phyloP scores from a whole-genome alignment of 2,797 vertebrate genomes.

The Chanos chanos region DNA sequence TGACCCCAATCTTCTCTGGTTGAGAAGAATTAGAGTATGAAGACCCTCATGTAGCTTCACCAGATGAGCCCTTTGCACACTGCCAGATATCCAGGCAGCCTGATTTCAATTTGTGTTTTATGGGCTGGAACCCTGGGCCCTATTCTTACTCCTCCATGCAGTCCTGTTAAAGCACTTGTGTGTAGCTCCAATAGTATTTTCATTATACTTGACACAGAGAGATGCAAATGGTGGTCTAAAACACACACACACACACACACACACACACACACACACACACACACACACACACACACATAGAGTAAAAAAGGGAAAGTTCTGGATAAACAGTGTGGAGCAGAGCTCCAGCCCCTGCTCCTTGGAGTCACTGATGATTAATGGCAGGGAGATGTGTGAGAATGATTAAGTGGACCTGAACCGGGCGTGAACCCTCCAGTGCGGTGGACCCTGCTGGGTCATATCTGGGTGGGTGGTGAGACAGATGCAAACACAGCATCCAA shows the following conservation, averaged over 20 bases:
- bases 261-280: slow-evolving; percentile 10
- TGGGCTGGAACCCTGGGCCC: background rate
- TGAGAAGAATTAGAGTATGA: too few relatives aligned
- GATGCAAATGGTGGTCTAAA: background rate
- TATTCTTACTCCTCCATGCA: background rate
- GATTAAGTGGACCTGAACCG: slow-evolving; percentile 3
- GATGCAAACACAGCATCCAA: too few relatives aligned
- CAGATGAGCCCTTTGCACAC: background rate
- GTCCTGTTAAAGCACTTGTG: background rate
- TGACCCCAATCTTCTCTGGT: too few relatives aligned
- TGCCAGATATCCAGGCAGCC: slow-evolving; percentile 5
- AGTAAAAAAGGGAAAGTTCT: background rate
- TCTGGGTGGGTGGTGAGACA: background rate
- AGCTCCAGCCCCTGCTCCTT: background rate
- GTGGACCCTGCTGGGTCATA: slow-evolving; percentile 12
- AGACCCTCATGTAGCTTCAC: too few relatives aligned
- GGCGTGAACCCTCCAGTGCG: background rate
- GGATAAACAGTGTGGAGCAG: background rate
- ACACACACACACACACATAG: background rate
- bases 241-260: background rate
- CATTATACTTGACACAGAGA: slow-evolving; percentile 17
- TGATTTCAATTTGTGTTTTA: slow-evolving; percentile 10
- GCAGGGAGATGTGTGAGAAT: slow-evolving; percentile 5
- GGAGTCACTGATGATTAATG: slow-evolving; percentile 13
- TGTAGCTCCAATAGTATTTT: background rate